Base-by-base conservation (phyloP, 1,140 invertebrate genomes). In the Ceratoteleas bidentatus region DNA sequence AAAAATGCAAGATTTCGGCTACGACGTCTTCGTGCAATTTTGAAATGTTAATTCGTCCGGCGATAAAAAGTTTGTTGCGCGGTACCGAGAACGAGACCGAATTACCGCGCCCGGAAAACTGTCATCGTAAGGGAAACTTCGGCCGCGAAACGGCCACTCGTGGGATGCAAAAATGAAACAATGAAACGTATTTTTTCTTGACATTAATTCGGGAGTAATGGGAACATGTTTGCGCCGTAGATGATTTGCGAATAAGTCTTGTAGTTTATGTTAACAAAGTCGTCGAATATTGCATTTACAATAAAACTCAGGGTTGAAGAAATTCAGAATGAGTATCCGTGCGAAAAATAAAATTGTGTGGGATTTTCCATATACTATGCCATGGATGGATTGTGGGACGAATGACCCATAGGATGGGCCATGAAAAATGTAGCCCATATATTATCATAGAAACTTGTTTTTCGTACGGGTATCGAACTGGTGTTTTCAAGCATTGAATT, bases 81-180 rank as follows among this genome's bases (percentile, higher is more conserved):
- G 14, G 54, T 60, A 75, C 16, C 53, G 66, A 75, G 53, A 58
- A 11, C 45, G 66, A 57, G 72, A 47, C 72, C 47, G 33, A 75
- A 75, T 75, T 75, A 66, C 72, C 58, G 33, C 66, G 58, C 61
- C 58, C 58, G 64, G 65, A 74, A 74, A 74, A 61, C 60, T 49
- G 43, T 60, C 16, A 57, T 54, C 32, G 52, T 24, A 24, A 24
- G 24, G 38, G 58, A 73, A 62, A 62, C 62, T 62, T n/a, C n/a
- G n/a, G n/a, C n/a, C n/a, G n/a, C n/a, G n/a, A n/a, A n/a, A 47
- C 16, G 62, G 50, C 53, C n/a, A 11, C 14, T 56, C 36, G 11
- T 45, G 34, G 11, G 49, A 45, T 34, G 14, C 62, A 14, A 62
- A 62, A 61, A 40, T 52, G 34, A 58, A 69, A 69, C 33, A 68